Base-by-base conservation (phyloP, 2,888 invertebrate species). In the Helleia helle region DNA sequence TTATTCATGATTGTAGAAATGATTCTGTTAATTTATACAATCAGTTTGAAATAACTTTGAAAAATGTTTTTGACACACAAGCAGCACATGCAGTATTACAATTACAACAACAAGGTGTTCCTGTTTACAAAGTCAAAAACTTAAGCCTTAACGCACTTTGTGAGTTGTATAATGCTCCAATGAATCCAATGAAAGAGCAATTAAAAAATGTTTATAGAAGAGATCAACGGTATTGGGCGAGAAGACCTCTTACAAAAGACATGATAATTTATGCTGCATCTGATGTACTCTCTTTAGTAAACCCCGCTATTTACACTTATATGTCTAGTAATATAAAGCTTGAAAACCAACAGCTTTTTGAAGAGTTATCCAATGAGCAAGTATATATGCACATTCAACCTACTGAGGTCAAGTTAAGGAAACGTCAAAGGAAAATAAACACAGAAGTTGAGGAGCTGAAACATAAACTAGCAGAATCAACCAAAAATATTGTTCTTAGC, bases 61-160 rank as follows among this genome's bases (percentile, higher is more conserved):
- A 88, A 49, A 93, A 92, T 74, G 94, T 97, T 38, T 96, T 97
- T 70, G 96, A 97, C 68, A 96, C 96, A 24, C 96, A 94, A 87
- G 93, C 93, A 25, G 97, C 96, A 28, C 95, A 97, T 73, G 94
- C 96, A 40, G 93, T 97, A 7, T 77, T 97, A 36, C 95, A 96
- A 62, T 92, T 91, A 62, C 96, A 96, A 79, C 93, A 95, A 58
- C 93, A 92, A 45, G 91, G 92, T 46, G 93, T 94, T 58, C 96
- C 97, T 24, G 94, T 97, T 38, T 95, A 96, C 67, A 97, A 97
- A 86, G 95, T 96, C 39, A 96, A 97, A 79, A 95, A 95, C 68
- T 91, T 96, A 36, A 95, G 95, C 55, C 86, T 97, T 43, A 95
- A 96, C 83, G 93, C 96, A 40, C 86, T 98, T 40, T 97, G 97